Conservation (phyloP, 2,888 invertebrate genomes). For the Epinotia brunnichana region DNA sequence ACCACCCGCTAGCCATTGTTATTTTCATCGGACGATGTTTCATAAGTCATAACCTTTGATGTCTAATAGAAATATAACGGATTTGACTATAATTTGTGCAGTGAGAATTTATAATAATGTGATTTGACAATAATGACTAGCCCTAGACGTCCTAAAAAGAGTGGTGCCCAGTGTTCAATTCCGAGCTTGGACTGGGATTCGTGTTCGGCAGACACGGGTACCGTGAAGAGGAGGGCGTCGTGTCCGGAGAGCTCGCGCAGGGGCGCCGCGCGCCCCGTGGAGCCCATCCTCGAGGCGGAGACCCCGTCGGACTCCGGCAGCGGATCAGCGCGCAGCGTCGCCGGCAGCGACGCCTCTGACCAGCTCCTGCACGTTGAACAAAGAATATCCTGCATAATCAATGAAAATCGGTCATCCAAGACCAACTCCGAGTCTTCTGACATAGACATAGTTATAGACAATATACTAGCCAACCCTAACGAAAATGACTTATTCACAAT, state of each 20-base stretch:
- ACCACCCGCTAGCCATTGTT: neutral
- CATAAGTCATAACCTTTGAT: constrained; percentile 32
- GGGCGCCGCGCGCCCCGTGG: constrained; percentile 52
- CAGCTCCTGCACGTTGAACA: constrained; percentile 76
- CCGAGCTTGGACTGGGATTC: constrained; percentile 88
- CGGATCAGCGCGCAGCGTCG: constrained; percentile 71
- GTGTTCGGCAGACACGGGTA: constrained; percentile 88
- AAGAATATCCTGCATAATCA: constrained; percentile 78
- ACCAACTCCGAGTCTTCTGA: constrained; percentile 79
- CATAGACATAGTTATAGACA: constrained; percentile 73
- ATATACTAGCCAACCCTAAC: constrained; percentile 64
- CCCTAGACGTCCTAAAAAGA: constrained; percentile 78
- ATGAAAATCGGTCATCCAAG: constrained; percentile 77
- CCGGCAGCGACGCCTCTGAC: constrained; percentile 69
- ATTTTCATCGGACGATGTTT: constrained; percentile 46
- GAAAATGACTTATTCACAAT: constrained; percentile 58
- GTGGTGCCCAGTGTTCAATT: constrained; percentile 69
- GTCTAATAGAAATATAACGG: neutral
- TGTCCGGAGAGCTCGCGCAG: constrained; percentile 68
- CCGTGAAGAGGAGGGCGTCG: constrained; percentile 87
- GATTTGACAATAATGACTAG: constrained; percentile 77
- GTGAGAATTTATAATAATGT: constrained; percentile 63
- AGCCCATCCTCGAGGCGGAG: constrained; percentile 70
- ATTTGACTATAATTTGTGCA: constrained; percentile 46
- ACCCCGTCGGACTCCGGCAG: constrained; percentile 78